A percentile compares a stretch with the other conserved stretches of the same genome.
phyloP scores from a whole-genome alignment of 2,113 vertebrate genomes.

The Mohoua ochrocephala region DNA sequence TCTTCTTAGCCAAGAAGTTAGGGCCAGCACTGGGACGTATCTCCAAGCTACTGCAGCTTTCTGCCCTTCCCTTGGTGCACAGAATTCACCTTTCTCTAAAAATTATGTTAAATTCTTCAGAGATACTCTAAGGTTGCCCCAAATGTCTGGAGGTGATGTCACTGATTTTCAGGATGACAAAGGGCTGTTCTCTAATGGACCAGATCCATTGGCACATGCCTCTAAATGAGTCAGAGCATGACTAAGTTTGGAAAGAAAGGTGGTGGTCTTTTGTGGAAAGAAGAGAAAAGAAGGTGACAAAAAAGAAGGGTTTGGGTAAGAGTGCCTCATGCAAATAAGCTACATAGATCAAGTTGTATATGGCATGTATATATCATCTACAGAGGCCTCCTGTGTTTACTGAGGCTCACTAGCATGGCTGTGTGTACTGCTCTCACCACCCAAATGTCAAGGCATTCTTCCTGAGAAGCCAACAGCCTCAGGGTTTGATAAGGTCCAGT shows the following conservation, averaged over 20 bases:
- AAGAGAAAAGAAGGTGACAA: neutral
- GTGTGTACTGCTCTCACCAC: neutral
- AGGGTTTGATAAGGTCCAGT: neutral
- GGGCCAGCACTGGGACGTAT: neutral
- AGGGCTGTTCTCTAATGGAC: neutral
- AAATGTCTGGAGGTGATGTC: neutral
- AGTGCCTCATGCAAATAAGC: neutral
- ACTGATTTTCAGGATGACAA: neutral
- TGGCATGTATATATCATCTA: fast-evolving
- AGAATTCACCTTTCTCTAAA: neutral
- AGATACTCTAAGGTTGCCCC: neutral
- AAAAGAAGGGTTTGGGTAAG: neutral
- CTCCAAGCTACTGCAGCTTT: neutral
- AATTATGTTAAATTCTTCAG: neutral
- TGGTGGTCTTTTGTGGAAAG: neutral
- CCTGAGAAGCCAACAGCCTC: neutral
- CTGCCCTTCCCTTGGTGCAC: neutral
- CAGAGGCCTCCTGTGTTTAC: neutral
- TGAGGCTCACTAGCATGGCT: neutral
- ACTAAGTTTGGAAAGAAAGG: neutral
- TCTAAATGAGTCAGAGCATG: neutral
- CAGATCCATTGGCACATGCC: neutral
- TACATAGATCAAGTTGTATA: neutral
- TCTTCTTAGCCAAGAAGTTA: neutral
- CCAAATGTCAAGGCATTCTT: neutral